phyloP scores from a whole-genome alignment of 2,888 invertebrate species.

The Dinocampus coccinellae region DNA sequence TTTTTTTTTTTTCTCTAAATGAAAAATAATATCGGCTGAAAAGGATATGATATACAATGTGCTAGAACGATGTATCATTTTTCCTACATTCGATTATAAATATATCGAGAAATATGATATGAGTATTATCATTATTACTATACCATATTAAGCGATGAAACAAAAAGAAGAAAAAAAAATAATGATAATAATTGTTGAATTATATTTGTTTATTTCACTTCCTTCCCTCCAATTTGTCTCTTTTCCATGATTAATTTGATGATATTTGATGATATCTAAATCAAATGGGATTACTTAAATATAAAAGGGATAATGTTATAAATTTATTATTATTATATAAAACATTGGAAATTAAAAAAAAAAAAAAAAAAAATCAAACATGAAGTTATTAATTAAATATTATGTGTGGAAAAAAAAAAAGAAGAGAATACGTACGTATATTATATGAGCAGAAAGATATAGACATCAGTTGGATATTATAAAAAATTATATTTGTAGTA shows the following conservation, averaged over 20 bases:
- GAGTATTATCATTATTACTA: background rate
- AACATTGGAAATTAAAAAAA: slow-evolving; percentile 4
- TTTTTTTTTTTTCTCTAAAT: background rate
- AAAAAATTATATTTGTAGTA: slow-evolving; percentile 51
- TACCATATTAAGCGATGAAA: background rate
- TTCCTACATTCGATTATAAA: background rate
- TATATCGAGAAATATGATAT: background rate
- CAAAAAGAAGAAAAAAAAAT: too few relatives aligned
- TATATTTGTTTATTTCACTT: background rate
- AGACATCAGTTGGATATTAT: slow-evolving; percentile 60
- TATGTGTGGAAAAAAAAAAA: too few relatives aligned
- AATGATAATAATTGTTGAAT: background rate
- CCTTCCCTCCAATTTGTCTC: background rate
- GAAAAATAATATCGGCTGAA: background rate
- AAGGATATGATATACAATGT: background rate
- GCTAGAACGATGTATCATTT: background rate
- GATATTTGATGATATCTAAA: background rate
- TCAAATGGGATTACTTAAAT: background rate
- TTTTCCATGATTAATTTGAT: background rate
- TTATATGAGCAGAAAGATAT: slow-evolving; percentile 61
- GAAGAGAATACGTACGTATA: slow-evolving; percentile 65
- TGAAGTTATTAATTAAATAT: too few relatives aligned
- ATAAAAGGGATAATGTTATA: slow-evolving; percentile 38
- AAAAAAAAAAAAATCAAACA: slow-evolving; percentile 45
- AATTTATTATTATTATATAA: slow-evolving; percentile 15